Base-by-base conservation (phyloP, 1,140 invertebrate species). In the Fopius arisanus region DNA sequence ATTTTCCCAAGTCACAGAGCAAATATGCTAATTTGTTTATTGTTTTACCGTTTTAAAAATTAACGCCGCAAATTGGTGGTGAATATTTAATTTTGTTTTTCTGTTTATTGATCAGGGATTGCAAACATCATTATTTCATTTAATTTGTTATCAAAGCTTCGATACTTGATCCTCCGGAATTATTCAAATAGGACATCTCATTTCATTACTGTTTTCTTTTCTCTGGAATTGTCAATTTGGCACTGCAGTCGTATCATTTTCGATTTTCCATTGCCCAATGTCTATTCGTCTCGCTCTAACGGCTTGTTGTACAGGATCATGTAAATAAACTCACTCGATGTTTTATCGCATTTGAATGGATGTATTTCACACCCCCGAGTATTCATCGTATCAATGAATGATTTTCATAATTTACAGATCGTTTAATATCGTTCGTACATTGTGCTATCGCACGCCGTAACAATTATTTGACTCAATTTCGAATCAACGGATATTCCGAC, bases 391-490 rank as follows among this genome's bases (percentile, higher is more conserved):
- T 28, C 28, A 54, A 68, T 73, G 26, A 65, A 33, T 51, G 68
- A 72, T 72, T 88, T 87, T 88, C 86, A 88, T 87, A 88, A 88
- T 88, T 88, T 82, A 87, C 82, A 79, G 78, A 75, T 79, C 79
- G 81, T 83, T 86, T 82, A 86, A 84, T 86, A 83, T 82, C 79
- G 81, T 84, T 82, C 16, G 43, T 48, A 48, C 7, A 10, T 12
- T 43, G 69, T 69, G 62, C 54, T 37, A 62, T n/a, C 41, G 16
- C 43, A 48, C 7, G 23, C 66, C 1, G 6, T 16, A 16, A 28
- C 62, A 43, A 67, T 31, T 12, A 31, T 62, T 33, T 37, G 54
- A 48, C n/a, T 48, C 43, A 48, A 48, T 37, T 37, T 2, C 3
- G 33, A 1, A 37, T 37, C 33, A 37, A 37, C 33, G 9, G 33